Evolutionary conservation across 2,888 invertebrate species (phyloP).

Genomic region (Lochmaea crataegi): DNA sequence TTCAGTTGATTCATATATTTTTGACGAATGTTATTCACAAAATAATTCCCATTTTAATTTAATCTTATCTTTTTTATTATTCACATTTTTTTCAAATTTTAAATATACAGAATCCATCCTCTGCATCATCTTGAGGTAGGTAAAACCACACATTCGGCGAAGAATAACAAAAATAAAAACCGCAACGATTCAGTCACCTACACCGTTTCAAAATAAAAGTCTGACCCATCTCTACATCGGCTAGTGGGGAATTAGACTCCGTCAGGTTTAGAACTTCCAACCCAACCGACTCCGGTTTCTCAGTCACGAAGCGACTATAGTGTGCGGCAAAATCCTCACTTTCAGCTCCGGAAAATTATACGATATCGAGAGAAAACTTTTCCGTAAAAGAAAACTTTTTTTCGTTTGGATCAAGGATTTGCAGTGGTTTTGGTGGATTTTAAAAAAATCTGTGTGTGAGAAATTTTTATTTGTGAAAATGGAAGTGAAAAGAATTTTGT

Average conservation of each 20-base stretch:
- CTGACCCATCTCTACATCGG: slow-evolving; percentile 26
- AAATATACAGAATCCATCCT: background rate
- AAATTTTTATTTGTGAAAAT: slow-evolving; percentile 29
- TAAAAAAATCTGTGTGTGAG: slow-evolving; percentile 26
- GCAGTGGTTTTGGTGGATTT: slow-evolving; percentile 33
- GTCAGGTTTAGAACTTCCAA: slow-evolving; percentile 35
- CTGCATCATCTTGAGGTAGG: slow-evolving; percentile 18
- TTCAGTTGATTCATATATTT: background rate
- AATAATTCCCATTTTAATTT: background rate
- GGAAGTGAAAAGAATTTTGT: slow-evolving; percentile 36
- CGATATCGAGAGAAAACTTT: slow-evolving; percentile 19
- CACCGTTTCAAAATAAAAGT: slow-evolving; percentile 18
- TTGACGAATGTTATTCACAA: background rate
- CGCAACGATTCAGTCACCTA: slow-evolving; percentile 11
- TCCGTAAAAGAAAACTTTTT: background rate
- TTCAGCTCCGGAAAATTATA: slow-evolving; percentile 28
- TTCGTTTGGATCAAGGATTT: slow-evolving; percentile 25
- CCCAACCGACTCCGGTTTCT: slow-evolving; percentile 38
- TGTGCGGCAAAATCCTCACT: slow-evolving; percentile 39
- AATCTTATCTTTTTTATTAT: background rate
- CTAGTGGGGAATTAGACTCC: slow-evolving; percentile 36
- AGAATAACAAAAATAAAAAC: slow-evolving; percentile 12
- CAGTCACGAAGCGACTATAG: slow-evolving; percentile 39
- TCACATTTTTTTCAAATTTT: background rate
- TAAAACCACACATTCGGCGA: slow-evolving; percentile 20